Evolutionary conservation across 2,113 vertebrate genomes (phyloP).

Genomic region (Eidolon helvum): DNA sequence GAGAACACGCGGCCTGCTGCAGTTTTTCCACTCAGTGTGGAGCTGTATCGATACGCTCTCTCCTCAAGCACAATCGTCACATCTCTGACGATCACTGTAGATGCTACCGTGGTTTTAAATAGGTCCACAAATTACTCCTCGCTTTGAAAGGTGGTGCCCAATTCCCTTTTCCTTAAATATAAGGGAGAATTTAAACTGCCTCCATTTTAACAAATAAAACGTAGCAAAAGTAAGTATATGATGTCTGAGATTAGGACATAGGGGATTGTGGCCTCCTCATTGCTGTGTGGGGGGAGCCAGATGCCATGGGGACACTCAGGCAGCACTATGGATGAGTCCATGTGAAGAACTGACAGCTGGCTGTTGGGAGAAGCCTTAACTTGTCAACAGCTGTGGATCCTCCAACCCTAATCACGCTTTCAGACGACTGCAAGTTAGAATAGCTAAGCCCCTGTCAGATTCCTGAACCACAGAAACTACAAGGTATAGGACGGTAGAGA

Average conservation of each 20-base stretch:
- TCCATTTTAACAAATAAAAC: neutral
- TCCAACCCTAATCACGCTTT: neutral
- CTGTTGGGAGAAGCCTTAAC: neutral
- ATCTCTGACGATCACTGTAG: neutral
- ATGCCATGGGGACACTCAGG: neutral
- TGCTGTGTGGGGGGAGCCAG: neutral
- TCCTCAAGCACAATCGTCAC: neutral
- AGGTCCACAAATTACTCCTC: neutral
- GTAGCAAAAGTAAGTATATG: neutral
- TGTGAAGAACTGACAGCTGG: accelerated
- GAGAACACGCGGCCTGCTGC: accelerated
- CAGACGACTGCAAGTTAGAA: neutral
- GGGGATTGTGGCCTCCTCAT: neutral
- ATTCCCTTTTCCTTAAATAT: neutral
- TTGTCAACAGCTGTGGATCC: neutral
- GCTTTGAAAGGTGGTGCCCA: neutral
- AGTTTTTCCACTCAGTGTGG: neutral
- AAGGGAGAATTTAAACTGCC: neutral
- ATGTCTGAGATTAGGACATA: neutral
- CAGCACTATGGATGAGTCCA: neutral
- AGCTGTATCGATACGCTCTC: neutral
- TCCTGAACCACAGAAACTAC: neutral
- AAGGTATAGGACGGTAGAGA: accelerated
- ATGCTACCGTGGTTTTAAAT: neutral
- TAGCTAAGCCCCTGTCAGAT: neutral